Conservation (phyloP, 2,113 vertebrate species). For the Phyllostomus discolor region DNA sequence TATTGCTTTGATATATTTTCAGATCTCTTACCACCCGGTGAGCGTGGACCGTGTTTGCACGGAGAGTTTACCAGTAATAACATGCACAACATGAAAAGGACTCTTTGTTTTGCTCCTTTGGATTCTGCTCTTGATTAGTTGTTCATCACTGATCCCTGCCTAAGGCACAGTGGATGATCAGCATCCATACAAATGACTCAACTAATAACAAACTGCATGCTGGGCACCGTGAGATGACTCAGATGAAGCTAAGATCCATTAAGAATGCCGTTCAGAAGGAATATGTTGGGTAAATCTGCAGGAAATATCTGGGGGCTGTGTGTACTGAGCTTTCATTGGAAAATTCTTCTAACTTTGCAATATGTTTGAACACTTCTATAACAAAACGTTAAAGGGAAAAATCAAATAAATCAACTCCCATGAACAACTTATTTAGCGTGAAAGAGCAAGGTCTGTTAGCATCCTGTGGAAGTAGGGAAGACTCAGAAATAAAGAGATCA, state of each 20-base stretch:
- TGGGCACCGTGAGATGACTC: not conserved
- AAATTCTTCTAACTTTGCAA: not conserved
- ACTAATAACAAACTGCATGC: not conserved
- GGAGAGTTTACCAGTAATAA: not conserved
- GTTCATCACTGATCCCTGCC: not conserved
- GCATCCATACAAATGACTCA: slow-evolving; percentile 16
- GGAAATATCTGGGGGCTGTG: not conserved
- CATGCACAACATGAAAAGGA: not conserved
- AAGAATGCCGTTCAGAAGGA: not conserved
- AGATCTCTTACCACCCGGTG: not conserved
- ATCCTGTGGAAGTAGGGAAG: not conserved
- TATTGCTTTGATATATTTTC: not conserved
- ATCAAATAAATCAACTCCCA: not conserved
- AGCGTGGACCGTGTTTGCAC: not conserved
- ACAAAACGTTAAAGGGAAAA: not conserved
- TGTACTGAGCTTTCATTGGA: not conserved
- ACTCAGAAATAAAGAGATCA: not conserved
- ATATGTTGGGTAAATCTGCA: rapidly evolving
- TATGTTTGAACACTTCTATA: not conserved
- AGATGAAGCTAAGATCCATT: not conserved
- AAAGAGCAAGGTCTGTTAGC: not conserved
- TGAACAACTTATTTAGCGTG: not conserved
- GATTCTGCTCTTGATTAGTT: not conserved
- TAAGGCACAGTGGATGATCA: not conserved
- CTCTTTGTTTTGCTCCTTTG: slow-evolving; percentile 46